These are phyloP conservation scores for Nemoura dubitans DNA, from an alignment of 2,888 invertebrate species.

Conservation along the genomic window DNA sequence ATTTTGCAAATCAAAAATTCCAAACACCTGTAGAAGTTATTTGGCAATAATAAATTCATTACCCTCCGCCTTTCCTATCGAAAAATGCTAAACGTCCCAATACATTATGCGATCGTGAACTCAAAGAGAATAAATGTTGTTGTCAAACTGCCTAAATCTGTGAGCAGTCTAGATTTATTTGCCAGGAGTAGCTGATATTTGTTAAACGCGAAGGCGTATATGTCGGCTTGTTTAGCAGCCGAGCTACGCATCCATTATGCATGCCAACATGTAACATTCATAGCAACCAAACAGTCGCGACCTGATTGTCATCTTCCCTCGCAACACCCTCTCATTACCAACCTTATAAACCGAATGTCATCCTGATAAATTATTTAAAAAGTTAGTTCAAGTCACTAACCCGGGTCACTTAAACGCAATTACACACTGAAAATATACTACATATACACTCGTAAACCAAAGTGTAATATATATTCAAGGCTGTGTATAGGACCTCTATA, in stretches of 20 bases:
- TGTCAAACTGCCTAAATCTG: neutral
- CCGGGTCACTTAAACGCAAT: conserved; percentile 37
- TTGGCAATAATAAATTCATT: too few species aligned
- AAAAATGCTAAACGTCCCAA: too few species aligned
- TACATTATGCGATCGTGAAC: neutral
- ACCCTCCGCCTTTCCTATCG: too few species aligned
- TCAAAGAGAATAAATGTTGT: neutral
- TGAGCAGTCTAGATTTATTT: neutral
- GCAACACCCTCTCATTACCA: conserved; percentile 48
- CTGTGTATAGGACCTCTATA: neutral
- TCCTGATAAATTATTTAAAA: conserved; percentile 47
- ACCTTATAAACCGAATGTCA: conserved; percentile 47
- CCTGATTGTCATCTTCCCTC: conserved; percentile 49
- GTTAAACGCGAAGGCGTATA: conserved; percentile 25
- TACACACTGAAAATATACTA: conserved; percentile 20
- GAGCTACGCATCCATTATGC: conserved; percentile 46
- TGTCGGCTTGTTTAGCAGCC: conserved; percentile 33
- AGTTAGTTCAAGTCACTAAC: conserved; percentile 39
- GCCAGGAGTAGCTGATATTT: neutral
- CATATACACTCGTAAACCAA: conserved; percentile 26
- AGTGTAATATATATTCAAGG: conserved; percentile 18
- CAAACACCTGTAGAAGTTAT: too few species aligned
- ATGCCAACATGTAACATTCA: conserved; percentile 50
- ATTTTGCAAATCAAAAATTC: too few species aligned
- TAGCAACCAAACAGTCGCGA: conserved; percentile 48